Evolutionary conservation across 2,797 vertebrate genomes (phyloP), one percentile per base, ranked within the genome.

Genomic region (Phoxinus dragarum): DNA sequence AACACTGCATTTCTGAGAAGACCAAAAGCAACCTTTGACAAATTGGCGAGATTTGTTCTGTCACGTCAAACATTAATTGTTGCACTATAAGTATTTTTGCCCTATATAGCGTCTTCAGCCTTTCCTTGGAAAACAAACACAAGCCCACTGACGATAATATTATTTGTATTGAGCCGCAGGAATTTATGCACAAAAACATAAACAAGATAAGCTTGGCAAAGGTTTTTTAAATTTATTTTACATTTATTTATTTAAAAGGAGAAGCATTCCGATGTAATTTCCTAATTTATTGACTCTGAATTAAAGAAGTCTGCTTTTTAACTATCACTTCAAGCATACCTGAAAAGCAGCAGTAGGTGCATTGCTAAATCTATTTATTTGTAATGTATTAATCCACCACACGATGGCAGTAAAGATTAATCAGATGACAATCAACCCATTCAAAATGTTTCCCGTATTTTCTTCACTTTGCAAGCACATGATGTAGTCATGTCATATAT

Each of bases 331-430:
- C 10, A 23, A 12, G 34, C 19, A 7, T 23, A 6, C 31, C 10
- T 76, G 49, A 17, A 74, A 34, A 75, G 8, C 7, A 27, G 12
- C 19, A 23, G 36, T 42, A 64, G 21, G 19, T 74, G 5, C 9
- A 11, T 68, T 4, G 64, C 6, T n/a, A 11, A 19, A 81, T 40
- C 16, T 27, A 36, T 54, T 14, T 34, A 40, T n/a, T 78, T 21
- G 67, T 36, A 71, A 36, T 59, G 27, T 52, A 66, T 72, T 21
- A 69, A n/a, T 69, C 11, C 19, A 80, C 69, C 84, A 85, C 84
- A 73, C 4, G 84, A 21, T 85, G 84, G 77, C 77, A 74, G 56
- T 85, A 80, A 73, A 85, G 44, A 27, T 73, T 31, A 31, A 66
- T 16, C 14, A n/a, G 61, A 66, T 64, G 2, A 52, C 5, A 36